A percentile compares a stretch with the other conserved stretches of the same genome.
phyloP scores from a whole-genome alignment of 2,113 vertebrate species.

The Psettodes erumei region DNA sequence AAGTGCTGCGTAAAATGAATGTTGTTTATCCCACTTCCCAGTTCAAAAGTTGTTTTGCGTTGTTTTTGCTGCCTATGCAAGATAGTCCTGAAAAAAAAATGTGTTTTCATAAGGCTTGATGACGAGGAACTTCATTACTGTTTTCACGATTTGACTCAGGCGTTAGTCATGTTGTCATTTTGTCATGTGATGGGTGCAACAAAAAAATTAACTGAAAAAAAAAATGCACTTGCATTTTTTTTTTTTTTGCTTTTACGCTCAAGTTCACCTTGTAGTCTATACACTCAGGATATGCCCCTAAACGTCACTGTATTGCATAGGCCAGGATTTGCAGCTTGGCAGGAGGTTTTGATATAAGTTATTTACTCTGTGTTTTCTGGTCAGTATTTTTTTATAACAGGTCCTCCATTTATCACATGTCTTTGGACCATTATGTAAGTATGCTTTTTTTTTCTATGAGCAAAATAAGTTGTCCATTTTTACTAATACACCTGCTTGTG shows the following conservation, averaged over 20 bases:
- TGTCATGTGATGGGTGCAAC: constrained; percentile 8
- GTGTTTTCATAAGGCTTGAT: constrained; percentile 78
- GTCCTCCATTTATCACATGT: constrained; percentile 39
- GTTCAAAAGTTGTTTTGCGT: constrained; percentile 74
- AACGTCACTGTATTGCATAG: constrained; percentile 53
- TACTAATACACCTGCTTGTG: constrained; percentile 34
- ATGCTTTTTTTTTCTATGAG: constrained; percentile 28
- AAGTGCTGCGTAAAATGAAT: constrained; percentile 39
- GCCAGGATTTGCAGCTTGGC: constrained; percentile 39
- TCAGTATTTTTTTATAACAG: constrained; percentile 57
- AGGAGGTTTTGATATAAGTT: constrained; percentile 36
- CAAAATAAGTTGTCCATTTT: constrained; percentile 27
- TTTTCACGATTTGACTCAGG: constrained; percentile 16
- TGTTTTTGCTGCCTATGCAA: constrained; percentile 91
- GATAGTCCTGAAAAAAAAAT: constrained; percentile 71
- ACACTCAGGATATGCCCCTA: constrained; percentile 73
- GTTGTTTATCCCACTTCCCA: constrained; percentile 53
- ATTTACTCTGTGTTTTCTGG: constrained; percentile 46
- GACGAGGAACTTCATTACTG: constrained; percentile 77
- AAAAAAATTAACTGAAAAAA: neutral
- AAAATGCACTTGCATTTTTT: constrained; percentile 42
- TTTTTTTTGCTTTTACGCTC: constrained; percentile 29
- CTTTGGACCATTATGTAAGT: constrained; percentile 50
- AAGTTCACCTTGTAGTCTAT: constrained; percentile 44
- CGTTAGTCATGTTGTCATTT: constrained; percentile 2